Evolutionary conservation across 2,113 vertebrate genomes (phyloP).

Genomic region (Cryptotis parvus): DNA sequence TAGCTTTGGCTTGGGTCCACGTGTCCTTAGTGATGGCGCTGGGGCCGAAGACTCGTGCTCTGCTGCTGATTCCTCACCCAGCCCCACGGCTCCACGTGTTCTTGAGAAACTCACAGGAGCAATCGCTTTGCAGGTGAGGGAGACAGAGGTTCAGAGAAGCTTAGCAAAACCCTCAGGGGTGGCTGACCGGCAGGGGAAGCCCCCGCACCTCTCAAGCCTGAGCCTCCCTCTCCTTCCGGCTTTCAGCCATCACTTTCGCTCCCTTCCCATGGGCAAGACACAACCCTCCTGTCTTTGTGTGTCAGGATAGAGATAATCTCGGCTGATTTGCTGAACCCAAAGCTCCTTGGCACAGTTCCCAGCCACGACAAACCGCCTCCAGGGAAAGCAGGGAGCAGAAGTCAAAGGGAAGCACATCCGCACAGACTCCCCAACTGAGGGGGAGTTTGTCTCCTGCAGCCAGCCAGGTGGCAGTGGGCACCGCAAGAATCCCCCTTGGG

Average conservation of each 20-base stretch:
- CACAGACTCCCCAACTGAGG: neutral
- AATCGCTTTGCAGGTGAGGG: neutral
- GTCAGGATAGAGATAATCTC: neutral
- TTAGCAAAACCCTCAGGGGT: too few species aligned
- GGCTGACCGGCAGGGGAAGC: neutral
- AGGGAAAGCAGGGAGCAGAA: too few species aligned
- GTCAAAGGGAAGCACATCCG: neutral
- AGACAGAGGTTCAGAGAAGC: too few species aligned
- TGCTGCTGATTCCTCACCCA: too few species aligned
- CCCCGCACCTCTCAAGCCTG: neutral
- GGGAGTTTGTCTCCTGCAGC: neutral
- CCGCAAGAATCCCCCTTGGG: conserved; percentile 15
- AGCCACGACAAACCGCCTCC: neutral
- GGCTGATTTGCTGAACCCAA: neutral
- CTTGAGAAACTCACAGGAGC: neutral
- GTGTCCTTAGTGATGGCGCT: too few species aligned
- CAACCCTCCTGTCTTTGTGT: too few species aligned
- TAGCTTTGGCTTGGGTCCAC: too few species aligned
- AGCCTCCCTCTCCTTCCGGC: neutral
- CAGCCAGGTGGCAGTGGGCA: neutral
- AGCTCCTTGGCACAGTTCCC: neutral
- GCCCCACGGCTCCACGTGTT: neutral
- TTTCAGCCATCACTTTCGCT: neutral
- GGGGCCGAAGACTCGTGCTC: too few species aligned
- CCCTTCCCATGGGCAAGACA: too few species aligned